Evolutionary conservation across 2,797 vertebrate species (phyloP), one percentile per base, ranked within the genome.

Genomic region (Muscicapa comitata): DNA sequence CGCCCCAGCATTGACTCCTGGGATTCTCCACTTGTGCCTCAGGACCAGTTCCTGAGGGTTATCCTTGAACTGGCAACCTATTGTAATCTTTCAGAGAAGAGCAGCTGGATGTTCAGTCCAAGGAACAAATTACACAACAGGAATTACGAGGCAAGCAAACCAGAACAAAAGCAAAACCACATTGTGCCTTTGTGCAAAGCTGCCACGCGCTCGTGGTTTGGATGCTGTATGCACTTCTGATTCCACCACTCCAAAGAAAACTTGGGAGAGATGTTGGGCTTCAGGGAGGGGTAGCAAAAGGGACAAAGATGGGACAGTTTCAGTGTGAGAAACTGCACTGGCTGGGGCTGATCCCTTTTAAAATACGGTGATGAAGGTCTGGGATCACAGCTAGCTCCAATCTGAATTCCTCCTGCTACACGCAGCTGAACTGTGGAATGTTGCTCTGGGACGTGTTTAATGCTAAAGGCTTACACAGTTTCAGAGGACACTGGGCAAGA

Each of bases 401-500:
- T 73, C 40, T 0, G 0, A 37, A 51, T 82, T 93, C n/a, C 7
- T 84, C 31, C 38, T 1, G 1, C 62, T 1, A 1, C 48, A 43
- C 4, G 12, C 20, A 48, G 21, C 8, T 72, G 33, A 73, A 15
- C 59, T 93, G 51, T 76, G 78, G 76, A 70, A 20, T 82, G n/a
- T 67, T 92, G n/a, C 67, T 93, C 21, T 45, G 47, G 71, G 53
- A 38, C 28, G 19, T 0, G 0, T 66, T 85, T 55, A 59, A 1
- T 92, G 63, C 74, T 76, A 50, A 91, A 74, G 75, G 50, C 42
- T 91, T 87, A 23, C 33, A 48, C 7, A 35, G 59, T 82, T 92
- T 87, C 35, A 50, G 68, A 65, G 61, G 53, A 87, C 61, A 26
- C 68, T 17, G 43, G 29, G n/a, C 45, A 76, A 70, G 67, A 76